These are phyloP conservation scores for Monomorium pharaonis DNA, from an alignment of 1,140 invertebrate genomes.

Conservation along the genomic window DNA sequence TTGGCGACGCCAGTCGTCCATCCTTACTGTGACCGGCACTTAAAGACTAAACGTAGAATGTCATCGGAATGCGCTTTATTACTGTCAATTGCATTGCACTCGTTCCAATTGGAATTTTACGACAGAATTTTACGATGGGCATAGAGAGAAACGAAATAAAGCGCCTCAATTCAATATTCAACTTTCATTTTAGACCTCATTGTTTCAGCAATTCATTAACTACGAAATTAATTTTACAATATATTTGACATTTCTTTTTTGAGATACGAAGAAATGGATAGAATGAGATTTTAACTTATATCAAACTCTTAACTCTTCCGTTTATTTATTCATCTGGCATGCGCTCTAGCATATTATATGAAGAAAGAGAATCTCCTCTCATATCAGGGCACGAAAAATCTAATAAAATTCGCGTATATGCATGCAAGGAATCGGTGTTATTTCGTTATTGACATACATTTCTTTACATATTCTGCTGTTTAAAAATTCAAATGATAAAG, in stretches of 20 bases:
- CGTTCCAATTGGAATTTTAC: slow-evolving; percentile 45
- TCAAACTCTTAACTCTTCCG: background rate
- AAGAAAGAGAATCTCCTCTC: background rate
- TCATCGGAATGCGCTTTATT: slow-evolving; percentile 4
- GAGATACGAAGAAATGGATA: background rate
- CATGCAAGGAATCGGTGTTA: background rate
- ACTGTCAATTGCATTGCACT: slow-evolving; percentile 49
- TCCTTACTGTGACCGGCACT: background rate
- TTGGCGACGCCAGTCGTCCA: slow-evolving; percentile 2
- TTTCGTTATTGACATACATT: background rate
- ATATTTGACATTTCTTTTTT: background rate
- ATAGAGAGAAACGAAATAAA: background rate
- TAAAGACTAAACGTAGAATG: background rate
- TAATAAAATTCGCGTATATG: background rate
- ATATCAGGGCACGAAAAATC: background rate
- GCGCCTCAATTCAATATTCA: background rate
- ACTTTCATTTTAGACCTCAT: background rate
- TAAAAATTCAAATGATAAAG: background rate
- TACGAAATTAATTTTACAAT: background rate
- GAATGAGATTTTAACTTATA: background rate
- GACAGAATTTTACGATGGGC: background rate
- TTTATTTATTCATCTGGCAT: background rate
- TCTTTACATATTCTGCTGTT: background rate
- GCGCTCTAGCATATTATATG: background rate
- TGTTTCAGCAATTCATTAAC: background rate